Base-by-base conservation (phyloP, 2,797 vertebrate species). In the Epinephelus awoara region DNA sequence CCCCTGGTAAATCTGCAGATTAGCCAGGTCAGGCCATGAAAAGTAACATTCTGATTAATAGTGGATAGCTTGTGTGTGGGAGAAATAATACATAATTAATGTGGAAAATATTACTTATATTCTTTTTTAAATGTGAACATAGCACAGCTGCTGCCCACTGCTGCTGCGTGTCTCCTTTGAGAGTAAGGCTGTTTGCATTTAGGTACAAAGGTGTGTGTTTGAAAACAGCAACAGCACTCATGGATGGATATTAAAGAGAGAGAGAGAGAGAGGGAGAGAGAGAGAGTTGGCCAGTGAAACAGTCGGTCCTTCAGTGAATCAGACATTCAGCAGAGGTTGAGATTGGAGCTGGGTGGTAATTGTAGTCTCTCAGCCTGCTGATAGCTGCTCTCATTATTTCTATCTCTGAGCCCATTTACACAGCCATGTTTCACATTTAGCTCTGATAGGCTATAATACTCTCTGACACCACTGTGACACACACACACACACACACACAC, bases 361-460 rank as follows among this genome's bases (percentile, higher is more conserved):
- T 67, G 79, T 76, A 38, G 69, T 76, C 62, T 83, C 38, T 77
- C 65, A 69, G 73, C 70, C 67, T 66, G 80, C 83, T 85, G 83
- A 83, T 77, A 29, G 85, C 72, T 52, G 72, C 78, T 80, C 72
- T 81, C 79, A 77, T 87, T 85, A 61, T 62, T 80, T 87, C 80
- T 75, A 68, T 91, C 82, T 72, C 64, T 50, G 34, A 67, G 34
- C 72, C 64, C 77, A 81, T 89, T 89, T 86, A 77, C 79, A 85
- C 78, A 79, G 52, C 49, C 71, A 42, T 69, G 71, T 75, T 76
- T 70, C 80, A 64, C 81, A 75, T 83, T 88, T 66, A 88, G 70
- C 77, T 87, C 68, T 84, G 77, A 87, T 83, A 59, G 81, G 67
- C 68, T 80, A 52, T 65, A 77, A 77, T 79, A 65, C 51, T 68